Conservation (phyloP, 2,797 vertebrate genomes). For the Ptychobarbus kaznakovi region DNA sequence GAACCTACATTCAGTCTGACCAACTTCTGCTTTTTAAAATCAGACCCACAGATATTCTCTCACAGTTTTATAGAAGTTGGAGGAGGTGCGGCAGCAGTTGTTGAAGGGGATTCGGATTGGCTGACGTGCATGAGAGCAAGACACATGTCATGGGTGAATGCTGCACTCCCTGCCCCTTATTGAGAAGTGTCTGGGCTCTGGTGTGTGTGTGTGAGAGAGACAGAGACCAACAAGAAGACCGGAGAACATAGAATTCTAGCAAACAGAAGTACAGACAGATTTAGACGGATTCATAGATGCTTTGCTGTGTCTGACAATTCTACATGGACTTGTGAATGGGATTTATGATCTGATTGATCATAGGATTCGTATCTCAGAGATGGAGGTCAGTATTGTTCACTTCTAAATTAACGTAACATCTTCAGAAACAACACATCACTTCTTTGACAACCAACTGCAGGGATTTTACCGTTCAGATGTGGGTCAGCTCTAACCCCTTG, state of each 20-base stretch:
- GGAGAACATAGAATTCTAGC: not conserved
- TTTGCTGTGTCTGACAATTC: conserved; percentile 50
- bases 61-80: not conserved
- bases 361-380: conserved; percentile 42
- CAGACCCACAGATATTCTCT: not conserved
- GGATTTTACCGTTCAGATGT: conserved; percentile 61
- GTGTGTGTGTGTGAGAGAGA: conserved; percentile 44
- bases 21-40: not conserved
- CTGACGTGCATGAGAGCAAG: conserved; percentile 59
- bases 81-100: conserved; percentile 32
- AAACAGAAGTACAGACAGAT: not conserved
- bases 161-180: conserved; percentile 62
- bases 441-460: conserved; percentile 65
- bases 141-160: conserved; percentile 52
- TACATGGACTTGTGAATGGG: conserved; percentile 61
- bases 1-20: not conserved
- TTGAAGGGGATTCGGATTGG: conserved; percentile 42
- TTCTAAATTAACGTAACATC: not conserved
- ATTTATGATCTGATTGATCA: conserved; percentile 47
- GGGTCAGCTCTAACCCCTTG: conserved; percentile 62
- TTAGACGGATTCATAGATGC: conserved; percentile 33
- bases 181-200: conserved; percentile 62
- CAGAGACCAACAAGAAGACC: not conserved
- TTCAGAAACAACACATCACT: not conserved
- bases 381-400: conserved; percentile 73